Percentiles rank a stretch among this genome's conserved stretches.
These are phyloP conservation scores for Orthonevra nobilis DNA, from an alignment of 2,888 invertebrate species.

Conservation along the genomic window DNA sequence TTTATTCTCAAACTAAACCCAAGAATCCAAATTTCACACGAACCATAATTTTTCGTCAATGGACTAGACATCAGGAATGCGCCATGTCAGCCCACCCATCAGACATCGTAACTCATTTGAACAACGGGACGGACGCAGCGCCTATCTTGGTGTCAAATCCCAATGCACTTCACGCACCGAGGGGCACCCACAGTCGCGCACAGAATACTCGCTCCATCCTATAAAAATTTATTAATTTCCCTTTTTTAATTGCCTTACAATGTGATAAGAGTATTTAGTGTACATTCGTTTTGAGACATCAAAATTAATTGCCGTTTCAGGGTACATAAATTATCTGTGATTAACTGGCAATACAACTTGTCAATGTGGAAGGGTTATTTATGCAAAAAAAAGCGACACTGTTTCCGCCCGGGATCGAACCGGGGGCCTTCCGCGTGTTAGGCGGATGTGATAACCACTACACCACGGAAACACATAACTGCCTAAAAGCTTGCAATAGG, in stretches of 20 bases:
- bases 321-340: constrained; percentile 1
- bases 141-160: constrained; percentile 56
- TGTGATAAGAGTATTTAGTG: constrained; percentile 33
- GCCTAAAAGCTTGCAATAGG: not conserved
- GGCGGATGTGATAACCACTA: constrained; percentile 81
- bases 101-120: constrained; percentile 59
- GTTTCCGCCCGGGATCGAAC: constrained; percentile 81
- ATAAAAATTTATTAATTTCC: constrained; percentile 63
- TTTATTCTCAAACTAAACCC: not conserved
- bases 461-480: constrained; percentile 77
- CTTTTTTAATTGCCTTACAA: constrained; percentile 49
- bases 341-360: not conserved
- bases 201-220: constrained; percentile 3
- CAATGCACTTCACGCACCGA: constrained; percentile 44
- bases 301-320: constrained; percentile 54
- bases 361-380: not conserved
- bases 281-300: constrained; percentile 37
- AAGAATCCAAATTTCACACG: constrained; percentile 13
- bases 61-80: constrained; percentile 17
- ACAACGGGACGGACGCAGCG: constrained; percentile 30
- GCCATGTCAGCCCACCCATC: constrained; percentile 30
- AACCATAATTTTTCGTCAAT: constrained; percentile 7
- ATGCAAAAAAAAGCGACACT: constrained; percentile 59
- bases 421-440: constrained; percentile 81
- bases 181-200: too few relatives aligned